Evolutionary conservation across 2,113 vertebrate species (phyloP).

Genomic region (Chloebia gouldiae): DNA sequence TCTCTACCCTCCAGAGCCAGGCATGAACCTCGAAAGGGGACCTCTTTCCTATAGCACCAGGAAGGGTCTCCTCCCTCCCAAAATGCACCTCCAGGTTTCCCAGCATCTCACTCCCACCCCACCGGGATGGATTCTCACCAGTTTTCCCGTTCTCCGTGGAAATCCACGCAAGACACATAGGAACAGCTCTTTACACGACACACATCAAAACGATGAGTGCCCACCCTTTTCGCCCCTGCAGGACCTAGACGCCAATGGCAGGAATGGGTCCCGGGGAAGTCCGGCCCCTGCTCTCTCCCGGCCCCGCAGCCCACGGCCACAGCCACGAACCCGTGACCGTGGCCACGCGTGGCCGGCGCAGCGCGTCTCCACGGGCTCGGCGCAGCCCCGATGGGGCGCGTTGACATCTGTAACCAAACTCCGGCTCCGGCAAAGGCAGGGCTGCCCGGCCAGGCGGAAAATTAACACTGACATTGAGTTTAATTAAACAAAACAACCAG

Average conservation of each 20-base stretch:
- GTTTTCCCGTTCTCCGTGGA: too few species aligned
- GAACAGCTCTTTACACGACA: not conserved
- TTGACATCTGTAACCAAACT: slow-evolving; percentile 64
- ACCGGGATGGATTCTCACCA: fast-evolving
- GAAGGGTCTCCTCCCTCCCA: not conserved
- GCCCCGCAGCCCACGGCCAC: not conserved
- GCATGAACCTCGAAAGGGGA: not conserved
- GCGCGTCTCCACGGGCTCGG: not conserved
- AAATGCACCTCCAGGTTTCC: not conserved
- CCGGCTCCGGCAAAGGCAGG: slow-evolving; percentile 55
- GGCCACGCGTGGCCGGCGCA: not conserved
- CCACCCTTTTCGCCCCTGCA: not conserved
- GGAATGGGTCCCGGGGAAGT: not conserved
- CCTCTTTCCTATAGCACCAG: not conserved
- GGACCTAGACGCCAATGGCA: not conserved
- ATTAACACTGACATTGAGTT: slow-evolving; percentile 74
- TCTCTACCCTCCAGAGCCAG: not conserved
- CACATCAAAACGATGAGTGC: too few species aligned
- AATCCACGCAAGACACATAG: not conserved
- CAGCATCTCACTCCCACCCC: fast-evolving
- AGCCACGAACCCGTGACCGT: not conserved
- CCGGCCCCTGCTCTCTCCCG: not conserved
- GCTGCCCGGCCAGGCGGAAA: slow-evolving; percentile 66
- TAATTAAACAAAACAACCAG: slow-evolving; percentile 73
- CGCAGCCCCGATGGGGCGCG: slow-evolving; percentile 37